Evolutionary conservation across 2,797 vertebrate species (phyloP).

Genomic region (Petrocephalus schoutedeni): DNA sequence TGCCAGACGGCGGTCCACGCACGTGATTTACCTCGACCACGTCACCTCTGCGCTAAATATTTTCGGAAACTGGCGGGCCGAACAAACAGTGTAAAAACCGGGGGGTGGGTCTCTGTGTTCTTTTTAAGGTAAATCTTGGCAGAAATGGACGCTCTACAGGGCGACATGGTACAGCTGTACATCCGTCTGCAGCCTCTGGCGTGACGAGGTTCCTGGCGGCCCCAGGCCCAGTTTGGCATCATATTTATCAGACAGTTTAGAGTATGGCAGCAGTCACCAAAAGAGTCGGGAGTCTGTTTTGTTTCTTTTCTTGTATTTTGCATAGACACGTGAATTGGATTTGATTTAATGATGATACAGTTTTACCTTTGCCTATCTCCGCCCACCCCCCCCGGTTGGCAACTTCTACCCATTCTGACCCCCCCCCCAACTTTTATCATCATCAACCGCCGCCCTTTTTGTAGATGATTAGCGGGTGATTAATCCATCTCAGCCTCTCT

Average conservation of each 20-base stretch:
- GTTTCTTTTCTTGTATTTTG: neutral
- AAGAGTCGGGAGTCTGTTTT: neutral
- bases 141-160: neutral
- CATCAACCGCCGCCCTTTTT: neutral
- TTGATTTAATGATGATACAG: neutral
- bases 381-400: neutral
- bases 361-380: neutral
- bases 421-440: neutral
- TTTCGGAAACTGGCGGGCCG: neutral
- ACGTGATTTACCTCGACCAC: neutral
- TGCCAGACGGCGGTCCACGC: neutral
- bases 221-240: neutral
- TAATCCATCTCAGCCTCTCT: conserved; percentile 25
- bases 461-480: neutral
- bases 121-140: neutral
- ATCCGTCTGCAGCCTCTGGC: neutral
- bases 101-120: neutral
- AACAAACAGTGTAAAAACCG: neutral
- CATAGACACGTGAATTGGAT: neutral
- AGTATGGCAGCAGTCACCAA: neutral
- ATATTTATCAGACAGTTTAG: neutral
- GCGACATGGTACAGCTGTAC: neutral
- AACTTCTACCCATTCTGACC: no score
- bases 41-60: neutral
- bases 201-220: neutral